Evolutionary conservation across 2,797 vertebrate species (phyloP), one percentile per base, ranked within the genome.

Genomic region (Danio tinwini): DNA sequence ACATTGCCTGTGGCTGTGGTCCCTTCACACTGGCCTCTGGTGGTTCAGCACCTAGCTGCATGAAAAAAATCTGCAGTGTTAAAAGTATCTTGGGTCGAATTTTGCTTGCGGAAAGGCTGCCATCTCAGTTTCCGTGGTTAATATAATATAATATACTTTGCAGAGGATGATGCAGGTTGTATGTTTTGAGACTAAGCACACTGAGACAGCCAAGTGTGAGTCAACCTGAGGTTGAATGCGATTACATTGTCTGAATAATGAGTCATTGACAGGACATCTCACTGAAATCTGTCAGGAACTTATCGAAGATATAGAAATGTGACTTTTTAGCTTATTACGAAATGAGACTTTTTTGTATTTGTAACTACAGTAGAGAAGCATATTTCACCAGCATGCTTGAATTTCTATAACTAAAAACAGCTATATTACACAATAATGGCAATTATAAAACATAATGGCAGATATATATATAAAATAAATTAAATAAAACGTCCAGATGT

Each of bases 21-120:
- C 86, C 88, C 85, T 85, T 85, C 85, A 81, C 74, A 49, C 37
- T 65, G 75, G 80, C 88, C 89, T 85, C 87, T 37, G 58, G 68
- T 82, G 88, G 85, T 78, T 80, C 75, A 50, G 82, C 85, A 89
- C 85, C 85, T 84, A 83, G 80, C 81, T 81, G 68, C 71, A 58
- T 78, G 84, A 76, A 72, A 85, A 85, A 21, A 85, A 82, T 80
- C 73, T 84, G 77, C 76, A 45, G 81, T 68, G 39, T 76, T 56
- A 67, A 77, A 71, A 58, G 80, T 64, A 74, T 62, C 68, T 64
- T 56, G 49, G 79, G 68, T 65, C 50, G 45, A 74, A 64, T 17
- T 37, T 59, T 67, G 16, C 77, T 81, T 42, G 12, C 6, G 3
- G 62, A 74, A 65, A 62, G 16, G 45, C n/a, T 61, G 50, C 7